phyloP scores from a whole-genome alignment of 2,888 invertebrate genomes.

The Trachelus iudaicus region DNA sequence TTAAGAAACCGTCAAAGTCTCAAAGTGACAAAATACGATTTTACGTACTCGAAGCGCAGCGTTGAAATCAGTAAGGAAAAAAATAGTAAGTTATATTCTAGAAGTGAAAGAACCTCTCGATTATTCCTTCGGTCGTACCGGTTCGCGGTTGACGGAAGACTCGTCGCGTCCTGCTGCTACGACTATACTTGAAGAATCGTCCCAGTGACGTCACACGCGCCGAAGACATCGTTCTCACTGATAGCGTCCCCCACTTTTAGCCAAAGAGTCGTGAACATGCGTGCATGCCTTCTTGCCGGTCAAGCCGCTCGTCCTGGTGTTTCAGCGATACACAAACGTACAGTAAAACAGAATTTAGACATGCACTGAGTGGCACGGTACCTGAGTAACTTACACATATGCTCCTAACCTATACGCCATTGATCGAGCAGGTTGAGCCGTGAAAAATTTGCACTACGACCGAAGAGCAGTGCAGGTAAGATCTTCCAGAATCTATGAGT shows the following conservation, averaged over 20 bases:
- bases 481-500: neutral
- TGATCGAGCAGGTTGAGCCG: neutral
- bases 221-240: neutral
- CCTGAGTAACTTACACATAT: neutral
- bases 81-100: neutral
- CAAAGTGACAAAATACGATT: neutral
- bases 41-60: neutral
- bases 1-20: neutral
- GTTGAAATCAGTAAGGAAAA: neutral
- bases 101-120: neutral
- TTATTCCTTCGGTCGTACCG: neutral
- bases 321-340: neutral
- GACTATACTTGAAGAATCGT: conserved; percentile 25
- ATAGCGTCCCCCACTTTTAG: neutral
- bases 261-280: neutral
- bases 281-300: neutral
- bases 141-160: conserved; percentile 25
- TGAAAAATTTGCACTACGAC: neutral
- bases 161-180: conserved; percentile 19
- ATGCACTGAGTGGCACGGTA: neutral
- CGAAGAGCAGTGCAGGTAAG: neutral
- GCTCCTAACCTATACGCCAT: neutral
- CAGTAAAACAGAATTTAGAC: neutral
- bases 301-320: neutral
- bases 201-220: conserved; percentile 18